These are phyloP conservation scores for Drosophila leontia DNA, from an alignment of 1,140 invertebrate genomes.

Conservation along the genomic window DNA sequence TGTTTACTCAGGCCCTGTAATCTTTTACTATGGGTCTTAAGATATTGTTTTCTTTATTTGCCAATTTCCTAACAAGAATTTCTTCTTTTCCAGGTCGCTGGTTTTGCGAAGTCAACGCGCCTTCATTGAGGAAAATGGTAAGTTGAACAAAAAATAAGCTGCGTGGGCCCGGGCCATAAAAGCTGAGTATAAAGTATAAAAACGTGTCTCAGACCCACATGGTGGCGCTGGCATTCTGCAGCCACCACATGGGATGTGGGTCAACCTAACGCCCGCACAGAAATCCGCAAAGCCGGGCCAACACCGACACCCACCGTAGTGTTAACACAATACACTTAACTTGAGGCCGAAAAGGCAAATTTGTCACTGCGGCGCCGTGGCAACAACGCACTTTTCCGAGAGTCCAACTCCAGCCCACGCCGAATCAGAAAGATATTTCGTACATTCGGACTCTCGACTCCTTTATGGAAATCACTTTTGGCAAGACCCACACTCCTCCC, in stretches of 20 bases:
- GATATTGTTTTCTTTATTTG: slow-evolving; percentile 45
- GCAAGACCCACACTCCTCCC: slow-evolving; percentile 32
- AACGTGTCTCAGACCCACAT: slow-evolving; percentile 70
- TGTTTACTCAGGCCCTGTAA: slow-evolving; percentile 19
- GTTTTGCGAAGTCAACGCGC: slow-evolving; percentile 84
- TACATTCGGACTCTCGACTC: slow-evolving; percentile 10
- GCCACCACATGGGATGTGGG: slow-evolving; percentile 65
- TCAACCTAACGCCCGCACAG: slow-evolving; percentile 76
- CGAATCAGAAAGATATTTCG: slow-evolving; percentile 16
- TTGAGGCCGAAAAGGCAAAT: slow-evolving; percentile 61
- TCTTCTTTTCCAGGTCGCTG: slow-evolving; percentile 75
- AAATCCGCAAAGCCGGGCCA: slow-evolving; percentile 34
- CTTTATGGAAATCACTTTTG: slow-evolving; percentile 61
- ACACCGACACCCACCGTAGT: slow-evolving; percentile 44
- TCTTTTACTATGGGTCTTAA: slow-evolving; percentile 13
- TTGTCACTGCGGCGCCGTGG: slow-evolving; percentile 65
- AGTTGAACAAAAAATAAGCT: slow-evolving; percentile 37
- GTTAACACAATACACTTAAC: slow-evolving; percentile 62
- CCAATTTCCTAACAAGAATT: slow-evolving; percentile 42
- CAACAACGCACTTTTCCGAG: slow-evolving; percentile 61
- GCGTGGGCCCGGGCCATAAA: slow-evolving; percentile 56
- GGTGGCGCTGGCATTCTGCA: slow-evolving; percentile 36
- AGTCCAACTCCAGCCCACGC: slow-evolving; percentile 49
- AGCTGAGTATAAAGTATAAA: slow-evolving; percentile 41
- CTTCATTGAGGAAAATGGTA: slow-evolving; percentile 84